Conservation (phyloP, 2,113 vertebrate species). For the Oxyura jamaicensis region DNA sequence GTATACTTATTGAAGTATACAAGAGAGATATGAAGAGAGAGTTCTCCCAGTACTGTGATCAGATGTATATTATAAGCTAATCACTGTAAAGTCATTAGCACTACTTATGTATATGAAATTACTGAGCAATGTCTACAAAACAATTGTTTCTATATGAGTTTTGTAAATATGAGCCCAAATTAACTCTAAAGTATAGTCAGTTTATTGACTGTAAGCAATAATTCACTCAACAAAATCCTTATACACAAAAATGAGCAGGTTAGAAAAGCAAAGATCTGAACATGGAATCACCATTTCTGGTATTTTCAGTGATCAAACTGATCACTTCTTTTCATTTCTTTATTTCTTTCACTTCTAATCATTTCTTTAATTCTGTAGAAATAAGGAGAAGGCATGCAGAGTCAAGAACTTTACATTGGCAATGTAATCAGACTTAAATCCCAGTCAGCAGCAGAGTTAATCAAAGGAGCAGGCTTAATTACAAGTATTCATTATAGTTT, state of each 20-base stretch:
- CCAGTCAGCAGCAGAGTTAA: not conserved
- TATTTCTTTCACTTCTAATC: too few species aligned
- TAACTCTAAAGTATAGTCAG: constrained; percentile 40
- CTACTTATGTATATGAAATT: constrained; percentile 70
- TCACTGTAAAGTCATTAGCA: constrained; percentile 72
- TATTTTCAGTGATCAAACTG: not conserved
- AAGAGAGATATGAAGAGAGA: constrained; percentile 9
- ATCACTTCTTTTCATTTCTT: too few species aligned
- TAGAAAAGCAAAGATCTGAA: not conserved
- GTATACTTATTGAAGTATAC: constrained; percentile 11
- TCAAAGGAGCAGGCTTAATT: not conserved
- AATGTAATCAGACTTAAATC: not conserved
- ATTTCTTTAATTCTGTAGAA: not conserved
- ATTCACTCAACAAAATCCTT: constrained; percentile 34
- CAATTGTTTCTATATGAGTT: constrained; percentile 61
- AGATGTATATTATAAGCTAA: constrained; percentile 72
- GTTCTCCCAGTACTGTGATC: constrained; percentile 56
- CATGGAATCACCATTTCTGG: not conserved
- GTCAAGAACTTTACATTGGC: not conserved
- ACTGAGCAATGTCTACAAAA: constrained; percentile 68
- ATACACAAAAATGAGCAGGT: constrained; percentile 18
- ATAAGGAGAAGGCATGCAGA: not conserved
- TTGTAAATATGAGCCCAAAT: constrained; percentile 63
- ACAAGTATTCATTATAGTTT: not conserved
- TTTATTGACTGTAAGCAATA: constrained; percentile 11